A percentile compares a stretch with the other conserved stretches of the same genome.
These are phyloP conservation scores for Coenobita brevimanus DNA, from an alignment of 1,140 invertebrate species.

Conservation along the genomic window DNA sequence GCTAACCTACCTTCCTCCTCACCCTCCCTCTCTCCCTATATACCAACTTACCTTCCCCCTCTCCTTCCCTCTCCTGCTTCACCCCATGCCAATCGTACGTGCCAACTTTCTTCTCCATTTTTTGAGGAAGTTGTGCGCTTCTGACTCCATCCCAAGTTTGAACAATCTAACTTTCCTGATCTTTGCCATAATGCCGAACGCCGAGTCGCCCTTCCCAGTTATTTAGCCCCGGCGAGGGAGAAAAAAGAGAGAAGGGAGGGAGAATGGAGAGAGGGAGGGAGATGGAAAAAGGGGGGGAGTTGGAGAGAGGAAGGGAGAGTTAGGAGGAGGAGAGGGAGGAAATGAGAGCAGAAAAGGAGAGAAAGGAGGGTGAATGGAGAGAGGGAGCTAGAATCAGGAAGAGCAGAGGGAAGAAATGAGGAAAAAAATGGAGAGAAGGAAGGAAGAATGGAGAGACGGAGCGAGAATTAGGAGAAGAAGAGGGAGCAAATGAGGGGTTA, in stretches of 20 bases:
- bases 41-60: background rate
- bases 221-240: slow-evolving; percentile 29
- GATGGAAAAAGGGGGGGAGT: too few relatives aligned
- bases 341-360: too few relatives aligned
- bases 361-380: too few relatives aligned
- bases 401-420: too few relatives aligned
- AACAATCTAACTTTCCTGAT: slow-evolving; percentile 52
- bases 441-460: too few relatives aligned
- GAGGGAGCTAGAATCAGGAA: too few relatives aligned
- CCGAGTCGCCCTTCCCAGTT: slow-evolving; percentile 13
- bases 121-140: slow-evolving; percentile 54
- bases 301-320: too few relatives aligned
- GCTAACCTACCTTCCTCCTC: background rate
- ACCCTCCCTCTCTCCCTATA: slow-evolving; percentile 14
- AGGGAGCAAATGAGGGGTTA: too few relatives aligned
- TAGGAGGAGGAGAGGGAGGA: too few relatives aligned
- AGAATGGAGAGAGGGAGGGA: background rate
- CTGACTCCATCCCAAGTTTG: slow-evolving; percentile 59
- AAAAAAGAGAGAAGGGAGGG: background rate
- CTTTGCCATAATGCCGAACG: slow-evolving; percentile 35
- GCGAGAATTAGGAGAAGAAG: too few relatives aligned
- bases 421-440: too few relatives aligned
- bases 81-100: slow-evolving; percentile 25
- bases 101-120: slow-evolving; percentile 23
- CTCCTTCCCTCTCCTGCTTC: slow-evolving; percentile 37